A percentile compares a stretch with the other conserved stretches of the same genome.
Evolutionary conservation across 1,140 invertebrate genomes (phyloP).

Genomic region (Eupeodes corollae): DNA sequence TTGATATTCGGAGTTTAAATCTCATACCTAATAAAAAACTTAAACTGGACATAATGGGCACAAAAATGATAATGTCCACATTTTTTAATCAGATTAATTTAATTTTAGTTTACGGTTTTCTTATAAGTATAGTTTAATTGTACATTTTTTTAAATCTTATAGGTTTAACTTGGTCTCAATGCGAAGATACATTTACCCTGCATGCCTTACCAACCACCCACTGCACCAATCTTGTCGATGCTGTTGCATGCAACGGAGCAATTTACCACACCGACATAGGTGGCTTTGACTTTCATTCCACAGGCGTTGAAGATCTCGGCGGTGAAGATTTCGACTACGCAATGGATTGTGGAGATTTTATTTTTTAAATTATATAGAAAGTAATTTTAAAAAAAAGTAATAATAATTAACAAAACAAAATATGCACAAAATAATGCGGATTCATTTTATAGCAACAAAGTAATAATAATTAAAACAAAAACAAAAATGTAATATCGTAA

Average conservation of each 20-base stretch:
- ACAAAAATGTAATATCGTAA: neutral
- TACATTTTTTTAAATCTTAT: slow-evolving; percentile 11
- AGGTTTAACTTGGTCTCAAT: slow-evolving; percentile 49
- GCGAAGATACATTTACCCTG: slow-evolving; percentile 47
- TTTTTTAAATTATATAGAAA: slow-evolving; percentile 46
- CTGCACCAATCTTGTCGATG: slow-evolving; percentile 46
- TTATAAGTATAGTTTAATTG: neutral
- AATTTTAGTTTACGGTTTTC: neutral
- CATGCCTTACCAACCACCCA: slow-evolving; percentile 49
- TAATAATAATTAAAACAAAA: neutral
- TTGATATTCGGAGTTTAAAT: too few relatives aligned
- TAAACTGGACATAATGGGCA: too few relatives aligned
- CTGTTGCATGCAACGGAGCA: slow-evolving; percentile 40
- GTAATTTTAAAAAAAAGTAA: neutral
- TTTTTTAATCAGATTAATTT: too few relatives aligned
- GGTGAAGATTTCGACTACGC: slow-evolving; percentile 51
- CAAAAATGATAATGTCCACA: too few relatives aligned
- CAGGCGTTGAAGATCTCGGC: slow-evolving; percentile 39
- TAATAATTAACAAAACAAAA: slow-evolving; percentile 7
- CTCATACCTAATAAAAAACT: too few relatives aligned
- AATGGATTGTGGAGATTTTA: slow-evolving; percentile 49
- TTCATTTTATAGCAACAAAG: neutral
- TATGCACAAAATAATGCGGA: neutral
- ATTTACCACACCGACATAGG: slow-evolving; percentile 48
- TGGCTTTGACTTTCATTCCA: slow-evolving; percentile 42